These are phyloP conservation scores for Cactoblastis cactorum DNA, from an alignment of 2,888 invertebrate species.

Conservation along the genomic window DNA sequence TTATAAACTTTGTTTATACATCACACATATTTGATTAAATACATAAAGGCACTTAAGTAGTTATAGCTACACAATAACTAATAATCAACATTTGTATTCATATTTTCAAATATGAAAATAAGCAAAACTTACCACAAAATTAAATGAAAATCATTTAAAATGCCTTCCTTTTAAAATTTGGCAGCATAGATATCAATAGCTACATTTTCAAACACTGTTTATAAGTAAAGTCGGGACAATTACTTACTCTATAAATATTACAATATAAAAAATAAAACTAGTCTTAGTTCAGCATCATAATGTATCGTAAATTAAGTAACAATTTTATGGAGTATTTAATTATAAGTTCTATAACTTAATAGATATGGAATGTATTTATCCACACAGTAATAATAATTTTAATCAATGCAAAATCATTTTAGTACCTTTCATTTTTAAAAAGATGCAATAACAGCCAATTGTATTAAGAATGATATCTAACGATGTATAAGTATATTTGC, in stretches of 20 bases:
- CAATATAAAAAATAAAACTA: slow-evolving; percentile 38
- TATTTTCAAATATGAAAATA: no score
- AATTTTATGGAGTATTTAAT: slow-evolving; percentile 22
- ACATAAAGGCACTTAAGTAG: neutral
- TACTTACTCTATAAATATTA: slow-evolving; percentile 19
- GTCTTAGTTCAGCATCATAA: slow-evolving; percentile 39
- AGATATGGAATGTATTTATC: slow-evolving; percentile 19
- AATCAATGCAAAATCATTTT: neutral
- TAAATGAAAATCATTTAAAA: no score
- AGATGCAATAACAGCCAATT: neutral
- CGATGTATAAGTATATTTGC: no score
- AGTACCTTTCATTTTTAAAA: neutral
- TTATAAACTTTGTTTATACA: slow-evolving; percentile 11
- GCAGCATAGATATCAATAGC: neutral
- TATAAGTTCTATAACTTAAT: slow-evolving; percentile 20
- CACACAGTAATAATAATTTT: neutral
- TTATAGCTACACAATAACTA: neutral
- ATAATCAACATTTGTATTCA: no score
- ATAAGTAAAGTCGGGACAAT: slow-evolving; percentile 3
- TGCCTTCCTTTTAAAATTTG: no score
- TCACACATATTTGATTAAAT: neutral
- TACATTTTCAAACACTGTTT: neutral
- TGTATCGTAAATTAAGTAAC: slow-evolving; percentile 24
- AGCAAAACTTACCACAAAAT: no score
- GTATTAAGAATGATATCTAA: no score